Evolutionary conservation across 2,797 vertebrate genomes (phyloP).

Genomic region (Tokudaia muenninki): DNA sequence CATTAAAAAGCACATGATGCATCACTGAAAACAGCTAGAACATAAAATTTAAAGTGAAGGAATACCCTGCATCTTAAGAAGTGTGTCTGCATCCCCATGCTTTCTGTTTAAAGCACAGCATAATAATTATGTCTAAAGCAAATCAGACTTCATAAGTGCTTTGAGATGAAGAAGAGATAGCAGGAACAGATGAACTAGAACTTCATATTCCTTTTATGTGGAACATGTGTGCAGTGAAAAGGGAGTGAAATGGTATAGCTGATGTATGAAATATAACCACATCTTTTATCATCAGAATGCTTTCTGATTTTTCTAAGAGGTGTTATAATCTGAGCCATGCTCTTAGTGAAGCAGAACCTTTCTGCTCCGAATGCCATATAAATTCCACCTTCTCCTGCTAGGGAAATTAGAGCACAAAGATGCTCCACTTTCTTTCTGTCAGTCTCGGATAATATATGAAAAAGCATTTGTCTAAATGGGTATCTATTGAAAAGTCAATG

Average conservation of each 20-base stretch:
- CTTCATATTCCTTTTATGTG: background rate
- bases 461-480: conserved; percentile 72
- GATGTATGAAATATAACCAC: conserved; percentile 26
- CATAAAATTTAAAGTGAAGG: conserved; percentile 45
- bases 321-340: conserved; percentile 61
- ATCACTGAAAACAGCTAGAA: conserved; percentile 6
- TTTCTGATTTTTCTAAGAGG: conserved; percentile 68
- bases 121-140: conserved; percentile 53
- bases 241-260: conserved; percentile 48
- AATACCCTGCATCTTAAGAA: background rate
- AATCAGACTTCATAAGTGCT: conserved; percentile 6
- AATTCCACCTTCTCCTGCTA: conserved; percentile 69
- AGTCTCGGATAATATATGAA: conserved; percentile 73
- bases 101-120: conserved; percentile 12
- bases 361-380: conserved; percentile 61
- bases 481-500: conserved; percentile 67
- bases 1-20: conserved; percentile 25
- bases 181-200: conserved; percentile 57
- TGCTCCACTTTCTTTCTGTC: conserved; percentile 66
- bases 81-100: background rate
- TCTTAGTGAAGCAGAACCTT: conserved; percentile 74
- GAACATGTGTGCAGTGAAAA: conserved; percentile 66
- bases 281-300: conserved; percentile 75
- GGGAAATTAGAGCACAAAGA: conserved; percentile 71
- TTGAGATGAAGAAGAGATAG: conserved; percentile 57